Percentiles rank a stretch among this genome's conserved stretches.
Evolutionary conservation across 2,797 vertebrate species (phyloP).

Genomic region (Harpagifer antarcticus): DNA sequence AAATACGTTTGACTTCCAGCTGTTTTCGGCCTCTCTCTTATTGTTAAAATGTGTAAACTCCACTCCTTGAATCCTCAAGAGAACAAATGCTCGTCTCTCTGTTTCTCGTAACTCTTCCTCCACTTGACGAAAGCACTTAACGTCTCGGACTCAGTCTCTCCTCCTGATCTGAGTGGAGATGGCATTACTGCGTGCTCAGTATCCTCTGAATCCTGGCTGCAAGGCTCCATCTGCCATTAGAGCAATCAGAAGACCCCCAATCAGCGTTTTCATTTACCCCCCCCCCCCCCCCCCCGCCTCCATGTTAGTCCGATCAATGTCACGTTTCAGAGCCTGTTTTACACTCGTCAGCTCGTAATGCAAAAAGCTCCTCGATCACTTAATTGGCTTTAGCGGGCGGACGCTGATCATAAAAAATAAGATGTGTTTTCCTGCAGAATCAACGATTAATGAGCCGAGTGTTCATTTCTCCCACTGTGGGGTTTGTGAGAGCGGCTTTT

Average conservation of each 20-base stretch:
- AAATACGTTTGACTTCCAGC: no score
- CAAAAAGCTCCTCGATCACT: slow-evolving; percentile 28
- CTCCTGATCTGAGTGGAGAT: not conserved
- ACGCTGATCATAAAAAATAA: slow-evolving; percentile 19
- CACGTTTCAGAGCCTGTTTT: slow-evolving; percentile 24
- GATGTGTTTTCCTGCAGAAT: slow-evolving; percentile 35
- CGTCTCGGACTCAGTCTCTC: not conserved
- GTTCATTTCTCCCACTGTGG: slow-evolving; percentile 8
- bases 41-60: no score
- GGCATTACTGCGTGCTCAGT: slow-evolving; percentile 56
- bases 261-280: slow-evolving; percentile 43
- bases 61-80: no score
- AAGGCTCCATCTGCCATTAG: slow-evolving; percentile 55
- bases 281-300: slow-evolving; percentile 5
- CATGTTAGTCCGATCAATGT: slow-evolving; percentile 40
- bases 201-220: slow-evolving; percentile 8
- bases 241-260: slow-evolving; percentile 38
- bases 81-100: no score
- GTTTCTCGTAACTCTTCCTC: no score
- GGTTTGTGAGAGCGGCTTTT: not conserved
- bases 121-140: no score
- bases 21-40: no score
- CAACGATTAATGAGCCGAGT: slow-evolving; percentile 42
- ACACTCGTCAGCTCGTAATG: not conserved
- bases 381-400: slow-evolving; percentile 38